phyloP scores from a whole-genome alignment of 1,140 invertebrate genomes.

The Meloidogyne hapla region DNA sequence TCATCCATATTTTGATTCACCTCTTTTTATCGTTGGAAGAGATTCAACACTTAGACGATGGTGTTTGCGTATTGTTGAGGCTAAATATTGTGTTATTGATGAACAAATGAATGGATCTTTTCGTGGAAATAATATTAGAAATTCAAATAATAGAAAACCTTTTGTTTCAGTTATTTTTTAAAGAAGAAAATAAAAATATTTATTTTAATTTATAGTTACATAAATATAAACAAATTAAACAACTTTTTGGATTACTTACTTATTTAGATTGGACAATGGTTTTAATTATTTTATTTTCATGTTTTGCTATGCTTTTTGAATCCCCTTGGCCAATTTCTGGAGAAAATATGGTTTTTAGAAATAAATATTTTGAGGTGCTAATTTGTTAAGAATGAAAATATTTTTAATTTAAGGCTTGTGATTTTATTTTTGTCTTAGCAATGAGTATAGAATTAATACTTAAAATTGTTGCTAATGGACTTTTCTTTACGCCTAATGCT shows the following conservation, averaged over 20 bases:
- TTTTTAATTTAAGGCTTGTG: constrained; percentile 71
- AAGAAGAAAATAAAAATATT: too few species aligned
- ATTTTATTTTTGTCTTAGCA: constrained; percentile 94
- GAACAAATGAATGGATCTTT: constrained; percentile 21
- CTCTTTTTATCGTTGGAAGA: constrained; percentile 84
- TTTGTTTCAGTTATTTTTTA: not conserved
- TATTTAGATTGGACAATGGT: constrained; percentile 99
- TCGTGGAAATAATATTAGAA: constrained; percentile 12
- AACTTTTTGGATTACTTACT: constrained; percentile 82
- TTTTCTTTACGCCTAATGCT: constrained; percentile 98
- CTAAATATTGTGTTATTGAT: constrained; percentile 79
- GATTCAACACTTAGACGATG: constrained; percentile 82
- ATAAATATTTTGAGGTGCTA: constrained; percentile 52
- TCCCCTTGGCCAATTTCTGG: constrained; percentile 68
- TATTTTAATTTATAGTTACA: constrained; percentile 12
- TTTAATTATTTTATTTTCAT: constrained; percentile 90
- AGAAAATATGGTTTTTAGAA: constrained; percentile 61
- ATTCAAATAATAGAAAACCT: not conserved
- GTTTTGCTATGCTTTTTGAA: constrained; percentile 98
- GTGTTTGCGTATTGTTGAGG: constrained; percentile 91
- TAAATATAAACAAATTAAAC: constrained; percentile 68
- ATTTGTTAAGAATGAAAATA: not conserved
- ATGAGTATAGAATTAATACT: constrained; percentile 94
- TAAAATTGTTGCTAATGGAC: constrained; percentile 94
- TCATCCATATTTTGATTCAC: constrained; percentile 97